Evolutionary conservation across 2,888 invertebrate species (phyloP), one percentile per base, ranked within the genome.

Genomic region (Cyclophora albipunctata): DNA sequence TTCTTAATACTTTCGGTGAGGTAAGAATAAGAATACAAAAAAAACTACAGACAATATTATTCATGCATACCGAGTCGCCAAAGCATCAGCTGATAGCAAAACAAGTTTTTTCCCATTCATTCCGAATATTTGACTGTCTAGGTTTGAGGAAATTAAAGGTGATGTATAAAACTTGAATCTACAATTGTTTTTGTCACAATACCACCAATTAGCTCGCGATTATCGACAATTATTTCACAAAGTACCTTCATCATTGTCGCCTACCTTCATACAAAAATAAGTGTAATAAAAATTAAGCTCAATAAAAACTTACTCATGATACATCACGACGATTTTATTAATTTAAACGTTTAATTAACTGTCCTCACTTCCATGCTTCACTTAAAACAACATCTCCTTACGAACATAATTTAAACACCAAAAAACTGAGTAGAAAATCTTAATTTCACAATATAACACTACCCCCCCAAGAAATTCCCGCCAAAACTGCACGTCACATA

Each of bases 51-150:
- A 62, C 62, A 67, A 44, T 57, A 60, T 67, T 66, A 78, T 75
- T 71, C 75, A 81, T 82, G 77, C 83, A 78, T 77, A 69, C 75
- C 75, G 50, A 63, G 60, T 53, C 59, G 54, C 52, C 53, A 61
- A 66, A 63, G 61, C 66, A 81, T 85, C 86, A 86, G 87, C 85
- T 87, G 87, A 84, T 81, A 67, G 62, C 55, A 57, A 71, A 84
- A 80, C 61, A 64, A 81, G 83, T 80, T 79, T 57, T 52, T 64
- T 64, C 71, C 66, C 78, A 77, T 78, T 80, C 79, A 78, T 70
- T 71, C 60, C 59, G 62, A 67, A 69, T 68, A 54, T 50, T 45
- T 52, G 45, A 40, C 51, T 48, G 52, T 53, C 49, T 51, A 50
- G 57, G 47, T 57, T 57, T 61, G 55, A 60, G 58, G 61, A 64